Base-by-base conservation (phyloP, 2,113 vertebrate genomes). In the Grallaria varia region DNA sequence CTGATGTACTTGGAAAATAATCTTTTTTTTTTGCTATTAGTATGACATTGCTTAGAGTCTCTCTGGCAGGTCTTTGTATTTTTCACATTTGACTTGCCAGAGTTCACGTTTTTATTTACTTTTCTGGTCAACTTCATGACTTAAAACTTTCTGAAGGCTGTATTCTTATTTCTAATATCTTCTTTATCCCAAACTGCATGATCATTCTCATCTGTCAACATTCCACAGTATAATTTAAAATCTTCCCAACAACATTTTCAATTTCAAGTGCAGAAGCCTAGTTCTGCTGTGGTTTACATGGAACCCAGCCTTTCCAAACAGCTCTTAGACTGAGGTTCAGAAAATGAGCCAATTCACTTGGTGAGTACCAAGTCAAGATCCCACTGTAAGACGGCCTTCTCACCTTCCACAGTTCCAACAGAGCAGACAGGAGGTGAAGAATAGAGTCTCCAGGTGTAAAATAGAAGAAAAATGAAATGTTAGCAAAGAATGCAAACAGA, bases 141-240 rank as follows among this genome's bases (percentile, higher is more conserved):
- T 52, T 86, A 50, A 50, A 90, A 86, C 50, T 73, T 96, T 94
- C 92, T 94, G 71, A 97, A 93, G 75, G 84, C 90, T 75, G 33
- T 78, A 71, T 81, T 95, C 89, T 88, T 90, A 86, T 66, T 90
- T 90, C 85, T 69, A 91, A 84, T 90, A 78, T 56, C 81, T 84
- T 80, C 72, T 93, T 90, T 92, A 95, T 89, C 73, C 91, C 76
- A 71, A 81, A 81, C 79, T 84, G 67, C 64, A 84, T 15, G 81
- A 81, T 95, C 67, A 58, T 90, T 96, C 92, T 95, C 92, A 95
- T 93, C 88, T 92, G 94, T 95, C 85, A 94, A 90, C 82, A 90
- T 94, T 76, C 82, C 90, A 92, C 75, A 45, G 67, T 88, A 42
- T 92, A 94, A 96, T 93, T 95, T 88, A 83, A 92, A 91, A 90